Evolutionary conservation across 1,140 invertebrate genomes (phyloP), one percentile per base, ranked within the genome.

Genomic region (Goniozus legneri): DNA sequence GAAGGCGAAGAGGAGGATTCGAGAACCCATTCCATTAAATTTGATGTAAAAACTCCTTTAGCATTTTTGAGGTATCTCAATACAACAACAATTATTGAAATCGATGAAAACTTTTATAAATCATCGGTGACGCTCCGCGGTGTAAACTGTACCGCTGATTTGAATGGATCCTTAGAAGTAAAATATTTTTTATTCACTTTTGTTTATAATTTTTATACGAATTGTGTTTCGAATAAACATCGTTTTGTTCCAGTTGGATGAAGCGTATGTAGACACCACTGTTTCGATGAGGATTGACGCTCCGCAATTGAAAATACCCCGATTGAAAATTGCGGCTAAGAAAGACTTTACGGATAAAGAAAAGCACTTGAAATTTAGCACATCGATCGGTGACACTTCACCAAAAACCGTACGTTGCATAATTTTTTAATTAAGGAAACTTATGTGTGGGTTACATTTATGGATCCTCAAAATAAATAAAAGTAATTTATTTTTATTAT

Each of bases 301-400:
- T 8, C 73, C 80, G 0, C 68, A 81, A 19, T 69, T 88, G 14
- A 75, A 75, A 13, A 70, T 88, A 22, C 86, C 87, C 14, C 79
- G 73, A 50, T 81, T 82, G 12, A 79, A 79, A 41, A 71, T 84
- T 35, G 67, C 77, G 32, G 78, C 83, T 6, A 84, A 82, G 47
- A 85, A 86, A 54, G 82, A 88, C 58, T 84, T 86, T 36, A 81
- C 80, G 0, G 79, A 81, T 16, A 64, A 71, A 0, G 82, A 84
- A 47, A 86, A 82, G 31, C 61, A 76, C 4, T 43, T 87, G 0
- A 77, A 80, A 21, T 68, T 65, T 19, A 27, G 24, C 24, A 34
- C 67, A 3, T 33, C 54, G 8, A 47, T 71, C 1, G 47, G 52
- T 3, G 50, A 63, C 2, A 21, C 60, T 18, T 33, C 51, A 34